Evolutionary conservation across 23 tunicate species (phyloP).

Genomic region (Botrylloides violaceus): DNA sequence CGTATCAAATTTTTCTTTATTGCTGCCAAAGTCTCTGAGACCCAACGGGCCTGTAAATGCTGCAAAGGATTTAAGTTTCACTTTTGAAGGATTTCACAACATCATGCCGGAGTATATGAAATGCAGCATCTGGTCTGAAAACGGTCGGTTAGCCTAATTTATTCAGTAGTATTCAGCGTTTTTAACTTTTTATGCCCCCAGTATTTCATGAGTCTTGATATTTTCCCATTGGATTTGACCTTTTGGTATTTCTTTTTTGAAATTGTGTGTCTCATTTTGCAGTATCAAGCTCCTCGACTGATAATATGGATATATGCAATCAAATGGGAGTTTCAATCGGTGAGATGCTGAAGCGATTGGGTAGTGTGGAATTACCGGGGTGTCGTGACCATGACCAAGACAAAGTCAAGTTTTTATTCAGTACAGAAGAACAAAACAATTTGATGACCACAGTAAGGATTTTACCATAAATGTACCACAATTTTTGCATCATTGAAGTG

Average conservation of each 20-base stretch:
- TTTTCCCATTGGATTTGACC: too few species aligned
- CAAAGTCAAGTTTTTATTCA: not conserved
- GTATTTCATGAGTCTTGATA: too few species aligned
- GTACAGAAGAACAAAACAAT: not conserved
- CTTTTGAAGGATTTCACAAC: conserved; percentile 6
- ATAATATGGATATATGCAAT: conserved; percentile 2
- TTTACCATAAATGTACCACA: not conserved
- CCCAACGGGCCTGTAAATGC: not conserved
- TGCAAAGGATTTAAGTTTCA: not conserved
- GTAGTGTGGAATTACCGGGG: not conserved
- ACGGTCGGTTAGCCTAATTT: not conserved
- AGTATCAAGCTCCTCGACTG: not conserved
- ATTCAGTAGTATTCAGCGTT: not conserved
- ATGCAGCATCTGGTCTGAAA: not conserved
- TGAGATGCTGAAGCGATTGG: not conserved
- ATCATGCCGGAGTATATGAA: not conserved
- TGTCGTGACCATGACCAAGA: not conserved
- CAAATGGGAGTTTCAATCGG: conserved; percentile 12
- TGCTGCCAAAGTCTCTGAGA: not conserved
- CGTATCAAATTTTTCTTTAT: too few species aligned
- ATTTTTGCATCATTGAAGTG: not conserved
- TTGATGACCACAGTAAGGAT: not conserved
- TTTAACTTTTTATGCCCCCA: not conserved
- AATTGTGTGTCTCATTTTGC: not conserved
- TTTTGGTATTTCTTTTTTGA: too few species aligned